Evolutionary conservation across 2,888 invertebrate species (phyloP), one percentile per base, ranked within the genome.

Genomic region (Gandaritis pyraliata): DNA sequence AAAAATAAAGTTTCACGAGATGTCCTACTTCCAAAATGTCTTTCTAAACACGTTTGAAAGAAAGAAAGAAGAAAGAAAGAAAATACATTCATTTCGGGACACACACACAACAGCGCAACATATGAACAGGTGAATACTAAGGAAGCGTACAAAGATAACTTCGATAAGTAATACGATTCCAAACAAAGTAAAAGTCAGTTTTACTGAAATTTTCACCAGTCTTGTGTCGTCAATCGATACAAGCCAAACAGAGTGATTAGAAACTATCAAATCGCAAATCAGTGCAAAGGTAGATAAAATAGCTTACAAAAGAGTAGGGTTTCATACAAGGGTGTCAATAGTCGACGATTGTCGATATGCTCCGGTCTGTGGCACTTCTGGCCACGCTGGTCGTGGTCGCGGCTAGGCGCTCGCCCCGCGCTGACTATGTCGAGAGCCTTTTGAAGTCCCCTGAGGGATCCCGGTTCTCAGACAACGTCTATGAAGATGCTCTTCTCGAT

Each of bases 401-500:
- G 2, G 81, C 74, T 2, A 72, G 81, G 18, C 68, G 61, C n/a
- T 80, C 86, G 0, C 86, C 86, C 0, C 70, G 84, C 49, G 81
- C 80, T 10, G 79, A 80, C 6, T 71, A 71, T 38, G 73, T 82
- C 0, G 74, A 77, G 59, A 64, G 74, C 43, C 62, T 76, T 5
- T 48, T 73, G 15, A 76, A 51, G 13, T 62, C 66, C n/a, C 45
- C 55, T 1, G 64, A 69, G 4, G 72, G 71, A 10, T 49, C 54
- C 0, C 69, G 78, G 43, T 75, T 64, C 51, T 81, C 87, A 4
- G 64, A 53, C n/a, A 61, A 80, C 58, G 48, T 84, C 12, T 62
- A 74, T 13, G 83, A 84, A 70, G 86, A 87, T 71, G 77, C 81
- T 7, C 56, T 65, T 7, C 73, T 86, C 13, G 86, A 86, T 73